Conservation (phyloP, 2,888 invertebrate genomes). For the Apotomis capreana region DNA sequence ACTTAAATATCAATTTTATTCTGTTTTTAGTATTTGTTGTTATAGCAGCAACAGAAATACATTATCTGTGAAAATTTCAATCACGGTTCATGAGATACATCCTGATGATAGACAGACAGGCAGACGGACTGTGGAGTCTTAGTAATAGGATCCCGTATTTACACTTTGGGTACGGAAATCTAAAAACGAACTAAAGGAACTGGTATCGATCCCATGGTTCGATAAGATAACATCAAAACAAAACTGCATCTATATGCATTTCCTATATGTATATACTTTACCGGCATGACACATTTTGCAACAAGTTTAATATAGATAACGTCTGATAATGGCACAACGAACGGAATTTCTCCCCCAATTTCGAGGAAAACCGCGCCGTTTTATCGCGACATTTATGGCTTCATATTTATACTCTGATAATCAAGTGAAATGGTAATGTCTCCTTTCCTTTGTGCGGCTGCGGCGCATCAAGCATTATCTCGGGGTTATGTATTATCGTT, state of each 20-base stretch:
- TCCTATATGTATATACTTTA: slow-evolving; percentile 6
- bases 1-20: too few relatives aligned
- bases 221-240: slow-evolving; percentile 28
- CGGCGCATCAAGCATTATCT: slow-evolving; percentile 13
- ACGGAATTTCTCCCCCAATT: slow-evolving; percentile 41
- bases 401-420: slow-evolving; percentile 42
- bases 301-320: slow-evolving; percentile 43
- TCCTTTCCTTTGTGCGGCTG: slow-evolving; percentile 19
- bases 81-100: too few relatives aligned
- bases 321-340: slow-evolving; percentile 37
- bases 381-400: slow-evolving; percentile 44
- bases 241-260: slow-evolving; percentile 18
- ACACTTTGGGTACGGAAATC: too few relatives aligned
- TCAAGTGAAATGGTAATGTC: slow-evolving; percentile 39
- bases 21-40: too few relatives aligned
- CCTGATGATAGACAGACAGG: too few relatives aligned
- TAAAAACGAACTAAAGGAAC: not conserved
- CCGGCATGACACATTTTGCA: slow-evolving; percentile 30
- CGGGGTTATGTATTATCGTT: slow-evolving; percentile 10
- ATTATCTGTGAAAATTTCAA: too few relatives aligned
- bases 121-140: too few relatives aligned
- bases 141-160: too few relatives aligned
- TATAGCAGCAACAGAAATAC: too few relatives aligned
- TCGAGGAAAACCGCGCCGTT: slow-evolving; percentile 38
- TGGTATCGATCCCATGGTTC: slow-evolving; percentile 8